Evolutionary conservation across 2,888 invertebrate genomes (phyloP).

Genomic region (Diloba caeruleocephala): DNA sequence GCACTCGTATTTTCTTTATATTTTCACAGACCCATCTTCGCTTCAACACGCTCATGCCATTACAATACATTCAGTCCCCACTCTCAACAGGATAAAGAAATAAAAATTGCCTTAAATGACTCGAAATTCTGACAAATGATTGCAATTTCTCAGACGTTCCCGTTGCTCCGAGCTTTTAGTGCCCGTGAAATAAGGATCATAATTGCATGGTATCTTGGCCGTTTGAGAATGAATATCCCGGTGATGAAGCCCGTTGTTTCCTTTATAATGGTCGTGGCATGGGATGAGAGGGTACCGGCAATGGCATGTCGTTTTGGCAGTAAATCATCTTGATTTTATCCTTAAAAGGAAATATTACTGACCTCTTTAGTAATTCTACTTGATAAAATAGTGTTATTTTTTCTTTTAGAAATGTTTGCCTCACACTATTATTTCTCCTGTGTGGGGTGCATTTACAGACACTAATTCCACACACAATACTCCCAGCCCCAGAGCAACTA

Average conservation of each 20-base stretch:
- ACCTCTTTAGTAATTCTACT: background rate
- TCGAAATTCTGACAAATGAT: constrained; percentile 41
- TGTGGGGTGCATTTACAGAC: too few species aligned
- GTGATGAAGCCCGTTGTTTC: constrained; percentile 6
- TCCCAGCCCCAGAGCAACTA: too few species aligned
- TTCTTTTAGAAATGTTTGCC: too few species aligned
- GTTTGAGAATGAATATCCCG: constrained; percentile 10
- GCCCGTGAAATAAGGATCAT: constrained; percentile 1
- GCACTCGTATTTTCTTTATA: constrained; percentile 12
- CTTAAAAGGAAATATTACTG: background rate
- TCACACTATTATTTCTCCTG: too few species aligned
- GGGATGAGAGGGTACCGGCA: constrained; percentile 5
- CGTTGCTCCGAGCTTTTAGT: constrained; percentile 19
- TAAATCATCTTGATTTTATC: constrained; percentile 13
- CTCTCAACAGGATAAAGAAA: constrained; percentile 12
- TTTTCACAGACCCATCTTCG: constrained; percentile 23
- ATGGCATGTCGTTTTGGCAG: constrained; percentile 11
- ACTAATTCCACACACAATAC: too few species aligned
- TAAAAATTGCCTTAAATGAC: constrained; percentile 48
- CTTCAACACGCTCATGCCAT: constrained; percentile 8
- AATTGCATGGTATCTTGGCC: constrained; percentile 10
- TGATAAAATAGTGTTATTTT: too few species aligned
- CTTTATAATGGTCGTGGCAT: constrained; percentile 13
- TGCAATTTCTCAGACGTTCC: constrained; percentile 31
- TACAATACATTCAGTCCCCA: constrained; percentile 14